Evolutionary conservation across 2,797 vertebrate species (phyloP).

Genomic region (Lophius americanus): DNA sequence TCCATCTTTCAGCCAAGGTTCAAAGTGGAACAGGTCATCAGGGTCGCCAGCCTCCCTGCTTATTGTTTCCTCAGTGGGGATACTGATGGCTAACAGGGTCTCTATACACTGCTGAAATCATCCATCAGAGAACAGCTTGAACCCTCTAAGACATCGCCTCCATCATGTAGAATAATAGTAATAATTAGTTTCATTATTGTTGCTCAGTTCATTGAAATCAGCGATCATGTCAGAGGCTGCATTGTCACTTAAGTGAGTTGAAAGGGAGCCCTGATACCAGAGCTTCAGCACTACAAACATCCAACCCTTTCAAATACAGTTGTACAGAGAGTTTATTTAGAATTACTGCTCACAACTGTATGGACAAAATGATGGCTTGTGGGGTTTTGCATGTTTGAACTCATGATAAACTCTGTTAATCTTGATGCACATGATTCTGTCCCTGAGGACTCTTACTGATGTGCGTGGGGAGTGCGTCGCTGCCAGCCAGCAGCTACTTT

Average conservation of each 20-base stretch:
- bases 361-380: constrained; percentile 21
- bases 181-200: constrained; percentile 70
- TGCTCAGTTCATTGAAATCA: constrained; percentile 63
- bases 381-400: constrained; percentile 4
- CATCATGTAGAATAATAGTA: constrained; percentile 56
- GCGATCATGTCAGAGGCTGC: constrained; percentile 55
- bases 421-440: constrained; percentile 29
- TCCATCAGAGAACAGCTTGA: constrained; percentile 65
- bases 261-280: constrained; percentile 53
- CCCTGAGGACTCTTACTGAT: constrained; percentile 82
- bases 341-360: constrained; percentile 39
- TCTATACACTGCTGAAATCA: constrained; percentile 57
- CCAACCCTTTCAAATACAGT: constrained; percentile 53
- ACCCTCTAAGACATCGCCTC: constrained; percentile 50
- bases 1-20: constrained; percentile 65
- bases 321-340: constrained; percentile 39
- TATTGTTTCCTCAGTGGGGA: constrained; percentile 59
- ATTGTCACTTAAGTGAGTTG: constrained; percentile 61
- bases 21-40: constrained; percentile 72
- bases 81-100: constrained; percentile 62
- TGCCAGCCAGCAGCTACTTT: constrained; percentile 72
- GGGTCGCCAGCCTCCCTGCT: constrained; percentile 55
- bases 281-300: constrained; percentile 42
- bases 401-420: constrained; percentile 9
- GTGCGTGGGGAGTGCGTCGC: constrained; percentile 76